Evolutionary conservation across 2,797 vertebrate genomes (phyloP).

Genomic region (Protonibea diacanthus): DNA sequence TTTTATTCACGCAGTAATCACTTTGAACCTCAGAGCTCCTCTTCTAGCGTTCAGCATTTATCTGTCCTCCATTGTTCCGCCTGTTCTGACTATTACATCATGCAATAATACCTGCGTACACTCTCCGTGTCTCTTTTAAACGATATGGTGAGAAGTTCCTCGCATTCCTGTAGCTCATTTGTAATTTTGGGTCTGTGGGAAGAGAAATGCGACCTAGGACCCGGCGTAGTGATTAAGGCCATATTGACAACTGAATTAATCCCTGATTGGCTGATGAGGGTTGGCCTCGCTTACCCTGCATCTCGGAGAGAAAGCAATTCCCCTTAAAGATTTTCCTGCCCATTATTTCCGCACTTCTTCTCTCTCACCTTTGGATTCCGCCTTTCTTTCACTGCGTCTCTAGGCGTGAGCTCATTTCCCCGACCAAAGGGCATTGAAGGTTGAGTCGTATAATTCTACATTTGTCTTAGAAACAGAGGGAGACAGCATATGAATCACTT

Average conservation of each 20-base stretch:
- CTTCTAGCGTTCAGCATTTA: background rate
- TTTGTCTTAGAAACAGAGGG: constrained; percentile 73
- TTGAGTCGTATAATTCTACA: constrained; percentile 76
- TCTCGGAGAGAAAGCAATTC: constrained; percentile 70
- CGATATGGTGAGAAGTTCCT: constrained; percentile 18
- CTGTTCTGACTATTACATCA: constrained; percentile 23
- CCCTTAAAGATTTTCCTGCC: constrained; percentile 64
- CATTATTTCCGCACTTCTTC: constrained; percentile 51
- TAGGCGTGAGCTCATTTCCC: constrained; percentile 58
- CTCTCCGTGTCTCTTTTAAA: constrained; percentile 1
- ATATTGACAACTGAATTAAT: constrained; percentile 80
- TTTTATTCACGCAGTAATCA: constrained; percentile 42
- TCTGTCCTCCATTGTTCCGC: background rate
- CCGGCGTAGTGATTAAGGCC: constrained; percentile 73
- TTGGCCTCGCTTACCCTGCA: constrained; percentile 50
- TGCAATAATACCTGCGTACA: background rate
- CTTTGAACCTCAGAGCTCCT: constrained; percentile 17
- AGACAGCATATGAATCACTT: constrained; percentile 75
- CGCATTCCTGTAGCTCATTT: constrained; percentile 39
- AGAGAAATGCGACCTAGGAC: constrained; percentile 57
- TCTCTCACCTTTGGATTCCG: constrained; percentile 44
- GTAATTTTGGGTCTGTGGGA: constrained; percentile 47
- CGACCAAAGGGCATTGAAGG: constrained; percentile 75
- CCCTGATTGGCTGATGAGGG: constrained; percentile 68
- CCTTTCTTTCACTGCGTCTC: constrained; percentile 46